These are phyloP conservation scores for Agrotis segetum DNA, from an alignment of 2,888 invertebrate genomes.

Conservation along the genomic window DNA sequence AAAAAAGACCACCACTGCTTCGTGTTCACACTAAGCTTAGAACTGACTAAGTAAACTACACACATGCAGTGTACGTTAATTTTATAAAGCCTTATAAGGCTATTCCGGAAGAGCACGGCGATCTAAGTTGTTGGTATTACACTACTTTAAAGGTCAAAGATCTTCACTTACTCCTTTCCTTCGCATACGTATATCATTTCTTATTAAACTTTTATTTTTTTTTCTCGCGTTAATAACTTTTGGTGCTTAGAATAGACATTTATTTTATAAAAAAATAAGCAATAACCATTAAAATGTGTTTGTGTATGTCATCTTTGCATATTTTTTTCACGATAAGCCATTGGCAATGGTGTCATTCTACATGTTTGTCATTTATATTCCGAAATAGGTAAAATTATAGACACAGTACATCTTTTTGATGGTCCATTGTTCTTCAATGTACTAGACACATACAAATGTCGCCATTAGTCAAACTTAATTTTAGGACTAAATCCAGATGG, in stretches of 20 bases:
- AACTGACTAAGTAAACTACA: conserved; percentile 3
- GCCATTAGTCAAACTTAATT: conserved; percentile 36
- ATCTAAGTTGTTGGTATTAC: conserved; percentile 31
- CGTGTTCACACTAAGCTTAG: conserved; percentile 3
- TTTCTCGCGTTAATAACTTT: neutral
- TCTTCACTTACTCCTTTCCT: neutral
- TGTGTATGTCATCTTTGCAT: no score
- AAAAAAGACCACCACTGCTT: neutral
- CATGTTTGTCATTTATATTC: conserved; percentile 45
- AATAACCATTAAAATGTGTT: neutral
- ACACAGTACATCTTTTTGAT: conserved; percentile 31
- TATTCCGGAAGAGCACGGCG: conserved; percentile 32
- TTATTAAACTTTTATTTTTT: neutral
- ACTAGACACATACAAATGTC: conserved; percentile 51
- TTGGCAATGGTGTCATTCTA: neutral
- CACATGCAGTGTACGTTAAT: conserved; percentile 20
- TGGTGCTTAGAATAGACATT: no score
- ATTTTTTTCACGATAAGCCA: no score
- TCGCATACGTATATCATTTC: conserved; percentile 3
- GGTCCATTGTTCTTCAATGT: conserved; percentile 51
- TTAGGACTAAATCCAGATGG: conserved; percentile 1
- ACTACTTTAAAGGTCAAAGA: conserved; percentile 26
- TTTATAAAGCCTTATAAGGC: conserved; percentile 35
- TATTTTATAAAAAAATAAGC: no score
- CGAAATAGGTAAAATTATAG: conserved; percentile 32